Evolutionary conservation across 2,888 invertebrate genomes (phyloP), one percentile per base, ranked within the genome.

Genomic region (Leucoma salicis): DNA sequence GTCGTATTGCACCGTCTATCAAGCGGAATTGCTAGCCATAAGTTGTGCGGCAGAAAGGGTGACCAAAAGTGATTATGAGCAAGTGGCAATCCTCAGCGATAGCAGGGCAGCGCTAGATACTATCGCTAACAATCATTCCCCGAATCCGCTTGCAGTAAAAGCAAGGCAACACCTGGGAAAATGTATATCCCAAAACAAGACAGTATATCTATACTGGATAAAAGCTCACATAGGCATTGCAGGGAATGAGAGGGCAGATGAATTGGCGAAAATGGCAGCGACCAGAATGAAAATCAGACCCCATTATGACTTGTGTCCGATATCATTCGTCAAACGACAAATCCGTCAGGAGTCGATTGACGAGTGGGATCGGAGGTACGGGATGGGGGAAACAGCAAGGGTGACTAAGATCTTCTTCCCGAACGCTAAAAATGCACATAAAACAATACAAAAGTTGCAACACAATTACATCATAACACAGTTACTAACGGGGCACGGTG

Each of bases 401-500:
- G 14, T n/a, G 1, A 35, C 27, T 1, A 35, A 35, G 11, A 4
- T 36, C 4, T 25, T 24, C 11, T 35, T 24, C 3, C 35, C 18
- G 2, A 11, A 35, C 8, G n/a, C 14, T 13, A 14, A 31, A 14
- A 24, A 18, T 14, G 13, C 13, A n/a, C 10, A 31, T 15, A n/a
- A 10, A 8, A 35, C n/a, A 14, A n/a, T 35, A 24, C 14, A 25
- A 3, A 11, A 31, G 15, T 24, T 18, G 2, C 12, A 35, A 10
- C 7, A 14, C 0, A 14, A 31, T 2, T n/a, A 8, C 4, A 25
- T 27, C 3, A 10, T 21, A 31, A 14, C n/a, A 11, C 35, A 35
- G 15, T 14, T 25, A 2, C 2, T 31, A 11, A 41, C 35, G 14
- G 41, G 41, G n/a, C 34, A 37, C 13, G 28, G 34, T 14, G 38